Percentiles rank a stretch among this genome's conserved stretches.
These are phyloP conservation scores for Rhynchonycteris naso DNA, from an alignment of 2,797 vertebrate genomes.

Conservation along the genomic window DNA sequence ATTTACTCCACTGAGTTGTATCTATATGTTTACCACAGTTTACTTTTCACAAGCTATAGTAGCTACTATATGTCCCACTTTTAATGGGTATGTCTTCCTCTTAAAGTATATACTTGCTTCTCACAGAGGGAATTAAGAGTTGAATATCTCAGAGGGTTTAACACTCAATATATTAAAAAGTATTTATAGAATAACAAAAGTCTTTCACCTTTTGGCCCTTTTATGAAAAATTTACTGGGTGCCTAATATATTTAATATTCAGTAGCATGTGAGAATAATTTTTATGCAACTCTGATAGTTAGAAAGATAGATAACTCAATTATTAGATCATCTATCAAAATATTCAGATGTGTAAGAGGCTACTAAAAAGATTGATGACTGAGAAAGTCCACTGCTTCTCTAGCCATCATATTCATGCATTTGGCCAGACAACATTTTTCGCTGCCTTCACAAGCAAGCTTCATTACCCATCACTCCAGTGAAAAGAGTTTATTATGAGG, in stretches of 20 bases:
- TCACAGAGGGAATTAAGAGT: slow-evolving; percentile 37
- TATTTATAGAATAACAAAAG: slow-evolving; percentile 85
- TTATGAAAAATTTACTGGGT: slow-evolving; percentile 94
- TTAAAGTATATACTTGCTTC: slow-evolving; percentile 50
- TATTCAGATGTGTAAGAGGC: slow-evolving; percentile 93
- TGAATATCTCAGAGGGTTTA: slow-evolving; percentile 65
- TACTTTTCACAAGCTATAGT: slow-evolving; percentile 74
- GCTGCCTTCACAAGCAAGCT: slow-evolving; percentile 96
- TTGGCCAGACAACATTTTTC: slow-evolving; percentile 95
- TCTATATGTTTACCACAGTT: slow-evolving; percentile 55
- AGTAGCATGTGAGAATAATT: slow-evolving; percentile 98
- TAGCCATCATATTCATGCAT: slow-evolving; percentile 95
- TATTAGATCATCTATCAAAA: slow-evolving; percentile 98
- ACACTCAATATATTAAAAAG: slow-evolving; percentile 76
- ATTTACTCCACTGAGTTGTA: slow-evolving; percentile 60
- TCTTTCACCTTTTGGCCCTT: slow-evolving; percentile 89
- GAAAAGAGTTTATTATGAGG: slow-evolving; percentile 99
- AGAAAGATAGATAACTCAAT: slow-evolving; percentile 99
- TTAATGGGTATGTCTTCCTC: not conserved
- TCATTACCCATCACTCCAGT: slow-evolving; percentile 99
- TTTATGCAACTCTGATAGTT: slow-evolving; percentile 99
- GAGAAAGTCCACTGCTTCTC: slow-evolving; percentile 94
- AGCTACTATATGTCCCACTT: not conserved
- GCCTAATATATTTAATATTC: slow-evolving; percentile 99
- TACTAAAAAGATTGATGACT: slow-evolving; percentile 98